Conservation (phyloP, 2,888 invertebrate species). For the Unio delphinus region DNA sequence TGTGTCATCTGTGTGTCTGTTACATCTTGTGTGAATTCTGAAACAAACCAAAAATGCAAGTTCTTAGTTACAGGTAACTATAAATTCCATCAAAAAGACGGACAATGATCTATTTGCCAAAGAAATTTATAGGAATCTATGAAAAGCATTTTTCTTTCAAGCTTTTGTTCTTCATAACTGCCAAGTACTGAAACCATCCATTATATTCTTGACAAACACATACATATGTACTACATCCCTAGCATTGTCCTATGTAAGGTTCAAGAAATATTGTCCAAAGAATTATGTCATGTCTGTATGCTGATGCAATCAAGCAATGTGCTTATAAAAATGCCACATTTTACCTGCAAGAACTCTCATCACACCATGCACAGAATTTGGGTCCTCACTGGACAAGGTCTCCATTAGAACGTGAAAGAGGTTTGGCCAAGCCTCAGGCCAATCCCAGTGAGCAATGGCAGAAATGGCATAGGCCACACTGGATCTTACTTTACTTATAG, state of each 20-base stretch:
- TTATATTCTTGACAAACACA: no score
- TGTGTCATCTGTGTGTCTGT: slow-evolving; percentile 78
- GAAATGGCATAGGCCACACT: slow-evolving; percentile 82
- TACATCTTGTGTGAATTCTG: slow-evolving; percentile 80
- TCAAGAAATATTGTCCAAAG: no score
- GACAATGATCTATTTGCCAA: no score
- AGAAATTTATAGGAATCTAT: no score
- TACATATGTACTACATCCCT: no score
- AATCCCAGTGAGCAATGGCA: slow-evolving; percentile 81
- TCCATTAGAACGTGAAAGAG: slow-evolving; percentile 80
- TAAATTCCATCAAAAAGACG: neutral
- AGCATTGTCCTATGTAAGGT: no score
- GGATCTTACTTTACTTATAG: slow-evolving; percentile 79
- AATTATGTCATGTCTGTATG: no score
- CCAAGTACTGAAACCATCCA: no score
- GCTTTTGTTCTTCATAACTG: neutral
- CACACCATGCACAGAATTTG: slow-evolving; percentile 79
- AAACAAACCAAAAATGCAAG: slow-evolving; percentile 16
- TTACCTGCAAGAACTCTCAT: slow-evolving; percentile 79
- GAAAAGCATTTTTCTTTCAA: neutral
- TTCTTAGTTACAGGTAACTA: neutral
- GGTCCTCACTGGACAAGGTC: slow-evolving; percentile 76
- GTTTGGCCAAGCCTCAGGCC: slow-evolving; percentile 82
- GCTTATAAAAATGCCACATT: neutral
- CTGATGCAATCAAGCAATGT: no score